Percentiles rank a stretch among this genome's conserved stretches.
These are phyloP conservation scores for Xerus rutilus DNA, from an alignment of 2,797 vertebrate species.

Conservation along the genomic window DNA sequence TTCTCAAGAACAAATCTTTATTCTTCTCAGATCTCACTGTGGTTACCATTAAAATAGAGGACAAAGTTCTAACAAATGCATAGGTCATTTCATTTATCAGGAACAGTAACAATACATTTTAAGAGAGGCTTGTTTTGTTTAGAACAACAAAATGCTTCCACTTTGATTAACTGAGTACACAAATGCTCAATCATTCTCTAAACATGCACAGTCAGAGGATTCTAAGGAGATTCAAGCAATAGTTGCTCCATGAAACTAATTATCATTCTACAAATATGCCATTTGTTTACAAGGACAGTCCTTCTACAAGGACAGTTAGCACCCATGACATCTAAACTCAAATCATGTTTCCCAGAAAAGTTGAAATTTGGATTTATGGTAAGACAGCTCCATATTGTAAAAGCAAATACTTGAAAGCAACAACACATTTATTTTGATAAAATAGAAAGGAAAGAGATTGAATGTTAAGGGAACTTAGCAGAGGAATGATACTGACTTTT, in stretches of 20 bases:
- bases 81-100: background rate
- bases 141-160: background rate
- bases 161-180: constrained; percentile 42
- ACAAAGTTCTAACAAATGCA: constrained; percentile 22
- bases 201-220: background rate
- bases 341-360: constrained; percentile 49
- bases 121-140: constrained; percentile 39
- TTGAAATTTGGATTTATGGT: background rate
- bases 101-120: constrained; percentile 36
- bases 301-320: constrained; percentile 66
- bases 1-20: constrained; percentile 42
- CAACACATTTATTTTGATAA: constrained; percentile 23
- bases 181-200: background rate
- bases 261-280: constrained; percentile 69
- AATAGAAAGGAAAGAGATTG: constrained; percentile 49
- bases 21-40: background rate
- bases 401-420: constrained; percentile 46
- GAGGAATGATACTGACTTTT: background rate
- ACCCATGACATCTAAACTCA: background rate
- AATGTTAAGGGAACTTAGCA: background rate
- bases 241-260: constrained; percentile 76
- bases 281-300: constrained; percentile 53
- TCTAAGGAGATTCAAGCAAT: constrained; percentile 30
- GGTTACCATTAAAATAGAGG: constrained; percentile 28
- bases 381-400: background rate